phyloP scores from a whole-genome alignment of 2,113 vertebrate genomes.

The Tychaedon coryphoeus region DNA sequence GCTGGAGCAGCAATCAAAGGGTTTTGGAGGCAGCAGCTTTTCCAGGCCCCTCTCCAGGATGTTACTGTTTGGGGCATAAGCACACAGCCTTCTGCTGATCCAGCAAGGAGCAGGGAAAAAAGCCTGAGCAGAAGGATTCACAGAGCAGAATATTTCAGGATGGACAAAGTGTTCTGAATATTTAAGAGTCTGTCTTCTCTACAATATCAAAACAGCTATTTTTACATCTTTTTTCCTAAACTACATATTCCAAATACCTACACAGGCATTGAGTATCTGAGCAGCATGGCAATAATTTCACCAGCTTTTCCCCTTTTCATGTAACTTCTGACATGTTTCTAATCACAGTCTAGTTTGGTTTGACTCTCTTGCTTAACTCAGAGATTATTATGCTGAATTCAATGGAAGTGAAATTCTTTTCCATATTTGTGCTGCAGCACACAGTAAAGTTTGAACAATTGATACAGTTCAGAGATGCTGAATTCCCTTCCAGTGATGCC shows the following conservation, averaged over 20 bases:
- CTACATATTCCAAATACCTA: background rate
- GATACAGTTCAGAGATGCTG: background rate
- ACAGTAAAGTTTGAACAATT: background rate
- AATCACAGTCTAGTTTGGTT: background rate
- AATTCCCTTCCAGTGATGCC: background rate
- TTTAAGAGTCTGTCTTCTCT: background rate
- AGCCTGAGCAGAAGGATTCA: background rate
- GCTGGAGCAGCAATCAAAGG: background rate
- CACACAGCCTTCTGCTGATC: background rate
- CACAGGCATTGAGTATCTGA: accelerated
- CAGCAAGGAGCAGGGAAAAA: background rate
- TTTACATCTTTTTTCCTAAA: background rate
- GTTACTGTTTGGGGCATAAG: background rate
- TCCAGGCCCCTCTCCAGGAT: background rate
- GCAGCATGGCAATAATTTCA: background rate
- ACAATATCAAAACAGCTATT: background rate
- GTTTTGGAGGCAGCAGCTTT: background rate
- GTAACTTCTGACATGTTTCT: background rate
- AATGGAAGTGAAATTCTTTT: background rate
- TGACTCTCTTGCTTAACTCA: background rate
- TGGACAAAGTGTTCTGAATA: background rate
- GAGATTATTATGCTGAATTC: background rate
- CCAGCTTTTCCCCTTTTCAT: background rate
- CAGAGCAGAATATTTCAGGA: background rate
- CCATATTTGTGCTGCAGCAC: background rate